phyloP scores from a whole-genome alignment of 2,113 vertebrate species.

The Columba janthina region DNA sequence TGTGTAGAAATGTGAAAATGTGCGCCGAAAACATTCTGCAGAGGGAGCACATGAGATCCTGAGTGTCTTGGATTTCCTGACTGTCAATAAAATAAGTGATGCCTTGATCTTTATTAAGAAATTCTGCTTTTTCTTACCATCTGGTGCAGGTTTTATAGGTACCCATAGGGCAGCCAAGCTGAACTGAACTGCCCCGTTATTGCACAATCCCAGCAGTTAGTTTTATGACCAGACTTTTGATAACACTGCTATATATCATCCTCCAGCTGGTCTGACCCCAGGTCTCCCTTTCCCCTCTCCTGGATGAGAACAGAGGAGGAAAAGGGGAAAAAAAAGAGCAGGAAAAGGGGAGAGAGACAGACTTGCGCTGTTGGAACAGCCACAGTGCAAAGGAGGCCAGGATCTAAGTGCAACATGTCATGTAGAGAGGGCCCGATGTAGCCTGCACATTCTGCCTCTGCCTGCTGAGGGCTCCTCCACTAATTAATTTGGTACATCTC shows the following conservation, averaged over 20 bases:
- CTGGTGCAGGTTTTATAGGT: not conserved
- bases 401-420: not conserved
- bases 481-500: not conserved
- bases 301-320: not conserved
- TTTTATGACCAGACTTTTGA: not conserved
- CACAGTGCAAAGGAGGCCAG: fast-evolving
- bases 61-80: not conserved
- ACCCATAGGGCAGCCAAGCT: not conserved
- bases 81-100: not conserved
- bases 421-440: not conserved
- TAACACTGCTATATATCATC: not conserved
- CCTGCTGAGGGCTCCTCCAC: not conserved
- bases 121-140: not conserved
- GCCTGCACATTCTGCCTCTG: not conserved
- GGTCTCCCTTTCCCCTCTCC: not conserved
- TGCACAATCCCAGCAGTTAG: not conserved
- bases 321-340: not conserved
- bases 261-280: not conserved
- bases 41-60: not conserved
- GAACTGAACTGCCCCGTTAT: not conserved
- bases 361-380: not conserved
- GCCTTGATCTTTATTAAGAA: not conserved
- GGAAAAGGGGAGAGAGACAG: not conserved
- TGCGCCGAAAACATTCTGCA: not conserved
- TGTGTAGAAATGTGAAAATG: not conserved